Base-by-base conservation (phyloP, 1,140 invertebrate genomes). In the Nephila pilipes region DNA sequence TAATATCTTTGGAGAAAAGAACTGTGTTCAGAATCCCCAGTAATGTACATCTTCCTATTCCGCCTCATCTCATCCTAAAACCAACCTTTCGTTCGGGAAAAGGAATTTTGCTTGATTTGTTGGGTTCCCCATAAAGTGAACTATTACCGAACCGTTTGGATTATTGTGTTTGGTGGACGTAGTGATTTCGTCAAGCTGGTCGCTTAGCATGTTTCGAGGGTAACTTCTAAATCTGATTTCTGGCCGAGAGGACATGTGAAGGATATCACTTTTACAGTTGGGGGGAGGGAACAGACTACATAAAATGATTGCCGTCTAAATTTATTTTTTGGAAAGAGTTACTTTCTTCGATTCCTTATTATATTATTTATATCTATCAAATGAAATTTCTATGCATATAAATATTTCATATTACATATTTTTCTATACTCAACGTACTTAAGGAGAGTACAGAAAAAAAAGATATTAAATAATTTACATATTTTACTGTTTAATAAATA, bases 71-170 rank as follows among this genome's bases (percentile, higher is more conserved):
- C 29, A 16, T 75, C 14, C 14, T 3, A 65, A 65, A 65, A 22
- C 60, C n/a, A 65, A 22, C 60, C 60, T 25, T 25, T 25, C 6
- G 22, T 22, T 22, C 14, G 22, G n/a, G 25, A 65, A 65, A 75
- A 69, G 25, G 1, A 75, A 29, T 75, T 32, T 29, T 18, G 12
- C 3, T 29, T 16, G 25, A 32, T 29, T 75, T 75, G 25, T 32
- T 36, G 65, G 14, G 25, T 32, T 75, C 2, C 2, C 65, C 65
- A 75, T 75, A 75, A 75, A 75, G 29, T 5, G 25, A 32, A 36
- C 65, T 75, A 32, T 75, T 75, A 75, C 65, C 65, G 4, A 75
- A 75, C 65, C 25, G 65, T 75, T 32, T 36, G 65, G 25, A 75
- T 75, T 75, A 75, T 32, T 75, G 65, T 75, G 18, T 32, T 75